Evolutionary conservation across 2,888 invertebrate genomes (phyloP).

Genomic region (Nysson spinosus): DNA sequence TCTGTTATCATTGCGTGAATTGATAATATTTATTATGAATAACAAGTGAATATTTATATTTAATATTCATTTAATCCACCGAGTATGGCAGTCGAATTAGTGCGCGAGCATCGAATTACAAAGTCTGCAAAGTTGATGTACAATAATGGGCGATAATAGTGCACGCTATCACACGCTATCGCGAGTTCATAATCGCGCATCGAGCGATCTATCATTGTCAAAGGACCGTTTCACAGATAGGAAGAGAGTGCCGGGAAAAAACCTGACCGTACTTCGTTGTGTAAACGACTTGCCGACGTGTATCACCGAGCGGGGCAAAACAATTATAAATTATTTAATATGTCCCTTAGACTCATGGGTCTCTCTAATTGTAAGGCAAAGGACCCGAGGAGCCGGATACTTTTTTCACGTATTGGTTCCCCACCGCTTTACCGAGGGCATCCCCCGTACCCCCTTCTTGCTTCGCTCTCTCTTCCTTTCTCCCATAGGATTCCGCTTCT

Average conservation of each 20-base stretch:
- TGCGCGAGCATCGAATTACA: no score
- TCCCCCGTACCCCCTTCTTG: conserved; percentile 22
- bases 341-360: conserved; percentile 48
- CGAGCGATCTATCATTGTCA: conserved; percentile 63
- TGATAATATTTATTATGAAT: no score
- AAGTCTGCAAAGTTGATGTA: no score
- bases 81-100: no score
- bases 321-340: conserved; percentile 70
- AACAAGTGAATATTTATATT: no score
- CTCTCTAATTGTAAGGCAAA: conserved; percentile 62
- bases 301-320: conserved; percentile 59
- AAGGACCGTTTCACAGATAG: conserved; percentile 4
- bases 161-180: conserved; percentile 24
- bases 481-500: not conserved
- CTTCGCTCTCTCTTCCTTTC: conserved; percentile 12
- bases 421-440: conserved; percentile 19
- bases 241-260: conserved; percentile 42
- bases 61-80: no score
- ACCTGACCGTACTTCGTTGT: conserved; percentile 54
- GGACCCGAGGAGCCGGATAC: conserved; percentile 35
- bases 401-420: conserved; percentile 50
- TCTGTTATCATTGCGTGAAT: no score
- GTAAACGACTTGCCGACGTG: conserved; percentile 61
- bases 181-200: conserved; percentile 60
- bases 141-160: no score